Conservation (phyloP, 2,888 invertebrate species). For the Pseudococcus jackbeardsleyi region DNA sequence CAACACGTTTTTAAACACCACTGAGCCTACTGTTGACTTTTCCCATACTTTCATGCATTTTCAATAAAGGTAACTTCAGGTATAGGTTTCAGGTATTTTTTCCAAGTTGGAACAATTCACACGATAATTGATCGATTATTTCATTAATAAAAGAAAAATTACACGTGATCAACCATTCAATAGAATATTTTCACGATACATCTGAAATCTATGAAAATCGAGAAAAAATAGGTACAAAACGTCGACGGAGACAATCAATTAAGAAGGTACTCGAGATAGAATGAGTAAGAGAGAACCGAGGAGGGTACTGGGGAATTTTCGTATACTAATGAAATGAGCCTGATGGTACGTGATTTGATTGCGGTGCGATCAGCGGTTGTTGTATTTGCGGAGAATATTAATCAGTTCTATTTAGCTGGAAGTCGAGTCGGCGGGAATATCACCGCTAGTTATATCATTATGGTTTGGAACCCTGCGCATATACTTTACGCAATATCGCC, state of each 20-base stretch:
- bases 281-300: neutral
- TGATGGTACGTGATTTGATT: slow-evolving; percentile 52
- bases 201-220: neutral
- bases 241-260: slow-evolving; percentile 20
- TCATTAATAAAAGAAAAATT: too few species aligned
- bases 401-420: slow-evolving; percentile 19
- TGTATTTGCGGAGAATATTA: slow-evolving; percentile 49
- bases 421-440: neutral
- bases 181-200: too few species aligned
- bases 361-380: slow-evolving; percentile 50
- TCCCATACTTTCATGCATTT: too few species aligned
- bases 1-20: too few species aligned
- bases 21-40: too few species aligned
- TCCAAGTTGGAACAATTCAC: too few species aligned
- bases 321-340: slow-evolving; percentile 50
- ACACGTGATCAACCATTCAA: too few species aligned
- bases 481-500: neutral
- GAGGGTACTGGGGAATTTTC: neutral
- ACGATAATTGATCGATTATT: too few species aligned
- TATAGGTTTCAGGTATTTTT: too few species aligned
- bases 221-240: neutral
- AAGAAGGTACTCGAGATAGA: neutral
- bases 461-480: neutral
- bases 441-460: slow-evolving; percentile 21
- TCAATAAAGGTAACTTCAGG: too few species aligned